Conservation (phyloP, 1,140 invertebrate species). For the Stegodyphus dumicola region DNA sequence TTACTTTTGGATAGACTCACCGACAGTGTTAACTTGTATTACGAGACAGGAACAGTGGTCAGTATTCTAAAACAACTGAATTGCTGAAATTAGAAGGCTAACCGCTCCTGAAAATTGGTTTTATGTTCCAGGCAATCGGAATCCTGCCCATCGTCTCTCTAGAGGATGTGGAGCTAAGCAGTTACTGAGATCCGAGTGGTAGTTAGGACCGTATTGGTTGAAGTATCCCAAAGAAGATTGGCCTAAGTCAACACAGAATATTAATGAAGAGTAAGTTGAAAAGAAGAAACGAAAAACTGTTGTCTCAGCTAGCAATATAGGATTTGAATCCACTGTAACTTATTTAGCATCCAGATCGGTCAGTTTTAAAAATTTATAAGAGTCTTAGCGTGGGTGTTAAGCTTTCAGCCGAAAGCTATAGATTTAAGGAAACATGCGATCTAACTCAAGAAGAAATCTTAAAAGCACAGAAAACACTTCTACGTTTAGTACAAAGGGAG, state of each 20-base stretch:
- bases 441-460: conserved; percentile 6
- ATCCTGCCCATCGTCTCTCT: no score
- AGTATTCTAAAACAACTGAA: conserved; percentile 33
- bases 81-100: conserved; percentile 8
- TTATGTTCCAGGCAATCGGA: conserved; percentile 4
- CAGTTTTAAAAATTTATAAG: conserved; percentile 17
- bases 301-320: conserved; percentile 5
- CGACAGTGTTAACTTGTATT: conserved; percentile 39
- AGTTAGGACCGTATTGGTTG: conserved; percentile 2
- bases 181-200: neutral
- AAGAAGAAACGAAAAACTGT: neutral
- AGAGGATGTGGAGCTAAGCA: no score
- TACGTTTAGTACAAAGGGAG: conserved; percentile 17
- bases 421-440: conserved; percentile 10
- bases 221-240: conserved; percentile 9
- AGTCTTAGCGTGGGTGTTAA: conserved; percentile 2
- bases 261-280: conserved; percentile 16
- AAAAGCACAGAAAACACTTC: neutral
- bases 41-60: conserved; percentile 11
- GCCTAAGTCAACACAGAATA: conserved; percentile 9
- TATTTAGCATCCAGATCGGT: neutral
- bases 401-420: conserved; percentile 18
- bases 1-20: conserved; percentile 35
- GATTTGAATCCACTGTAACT: neutral
- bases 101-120: conserved; percentile 16